These are phyloP conservation scores for Halcyon malimbica DNA, from an alignment of 2,113 vertebrate species.

Conservation along the genomic window DNA sequence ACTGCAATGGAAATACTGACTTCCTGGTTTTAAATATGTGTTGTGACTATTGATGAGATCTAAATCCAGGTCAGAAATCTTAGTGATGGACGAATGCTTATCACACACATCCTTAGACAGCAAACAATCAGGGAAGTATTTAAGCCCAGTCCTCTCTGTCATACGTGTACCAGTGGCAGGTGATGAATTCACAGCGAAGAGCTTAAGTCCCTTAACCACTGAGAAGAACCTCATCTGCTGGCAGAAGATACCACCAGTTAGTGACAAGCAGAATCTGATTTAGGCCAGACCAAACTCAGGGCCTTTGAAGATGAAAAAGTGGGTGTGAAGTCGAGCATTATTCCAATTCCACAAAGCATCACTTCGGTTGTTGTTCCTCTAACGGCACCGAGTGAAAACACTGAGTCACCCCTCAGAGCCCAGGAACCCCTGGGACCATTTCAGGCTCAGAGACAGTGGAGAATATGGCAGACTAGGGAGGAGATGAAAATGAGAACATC, in stretches of 20 bases:
- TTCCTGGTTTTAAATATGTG: background rate
- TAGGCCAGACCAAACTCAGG: background rate
- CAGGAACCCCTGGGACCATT: background rate
- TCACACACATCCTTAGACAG: background rate
- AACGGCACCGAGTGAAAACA: accelerated
- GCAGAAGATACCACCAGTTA: background rate
- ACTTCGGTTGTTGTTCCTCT: background rate
- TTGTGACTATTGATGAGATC: background rate
- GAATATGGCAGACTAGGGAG: background rate
- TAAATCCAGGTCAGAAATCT: background rate
- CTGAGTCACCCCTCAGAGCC: background rate
- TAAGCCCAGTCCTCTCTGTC: background rate
- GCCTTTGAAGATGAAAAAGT: background rate
- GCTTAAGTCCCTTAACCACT: background rate
- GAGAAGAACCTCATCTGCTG: background rate
- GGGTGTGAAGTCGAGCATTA: background rate
- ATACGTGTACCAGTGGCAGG: background rate
- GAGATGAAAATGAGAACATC: background rate
- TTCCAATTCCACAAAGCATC: background rate
- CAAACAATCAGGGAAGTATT: background rate
- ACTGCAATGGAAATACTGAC: background rate
- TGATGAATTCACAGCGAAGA: background rate
- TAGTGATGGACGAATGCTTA: background rate
- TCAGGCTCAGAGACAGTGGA: background rate
- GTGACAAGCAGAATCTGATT: background rate